phyloP scores from a whole-genome alignment of 2,113 vertebrate species.

The Plecotus auritus region DNA sequence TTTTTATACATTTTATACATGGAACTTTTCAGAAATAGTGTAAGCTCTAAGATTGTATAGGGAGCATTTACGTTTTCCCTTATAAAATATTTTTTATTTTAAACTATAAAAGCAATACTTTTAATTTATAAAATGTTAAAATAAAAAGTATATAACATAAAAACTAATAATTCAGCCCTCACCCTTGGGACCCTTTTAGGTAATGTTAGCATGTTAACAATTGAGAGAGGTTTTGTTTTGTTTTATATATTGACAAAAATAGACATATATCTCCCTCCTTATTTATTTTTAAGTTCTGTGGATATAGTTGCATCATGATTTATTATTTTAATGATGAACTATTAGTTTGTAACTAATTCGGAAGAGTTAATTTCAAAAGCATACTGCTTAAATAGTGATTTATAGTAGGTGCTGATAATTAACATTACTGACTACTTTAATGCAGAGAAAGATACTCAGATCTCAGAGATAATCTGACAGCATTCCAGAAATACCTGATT shows the following conservation, averaged over 20 bases:
- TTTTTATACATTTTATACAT: background rate
- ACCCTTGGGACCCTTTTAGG: background rate
- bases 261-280: background rate
- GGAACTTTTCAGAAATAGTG: conserved; percentile 14
- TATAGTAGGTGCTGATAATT: background rate
- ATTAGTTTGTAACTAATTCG: background rate
- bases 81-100: conserved; percentile 28
- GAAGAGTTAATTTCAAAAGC: conserved; percentile 22
- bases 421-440: conserved; percentile 53
- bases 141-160: background rate
- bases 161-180: background rate
- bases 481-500: conserved; percentile 91
- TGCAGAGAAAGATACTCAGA: conserved; percentile 89
- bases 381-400: background rate
- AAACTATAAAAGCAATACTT: conserved; percentile 3
- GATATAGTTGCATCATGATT: background rate
- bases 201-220: background rate
- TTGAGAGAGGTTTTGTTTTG: background rate
- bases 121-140: background rate
- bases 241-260: background rate
- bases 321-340: background rate
- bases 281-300: background rate
- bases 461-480: conserved; percentile 85
- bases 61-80: background rate
- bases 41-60: background rate